Evolutionary conservation across 2,113 vertebrate species (phyloP).

Genomic region (Hemicordylus capensis): DNA sequence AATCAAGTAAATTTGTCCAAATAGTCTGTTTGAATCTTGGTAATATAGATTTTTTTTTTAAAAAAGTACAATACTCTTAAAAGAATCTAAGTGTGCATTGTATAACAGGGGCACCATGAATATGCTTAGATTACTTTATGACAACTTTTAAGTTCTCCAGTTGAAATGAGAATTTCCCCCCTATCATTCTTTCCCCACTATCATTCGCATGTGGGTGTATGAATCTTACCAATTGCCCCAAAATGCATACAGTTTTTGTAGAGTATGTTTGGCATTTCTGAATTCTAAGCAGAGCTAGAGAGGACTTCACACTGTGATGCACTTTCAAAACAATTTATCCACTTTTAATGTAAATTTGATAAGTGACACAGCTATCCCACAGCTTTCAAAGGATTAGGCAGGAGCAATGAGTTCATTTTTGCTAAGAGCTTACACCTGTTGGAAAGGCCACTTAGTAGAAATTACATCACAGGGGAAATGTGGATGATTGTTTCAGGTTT

Average conservation of each 20-base stretch:
- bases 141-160: neutral
- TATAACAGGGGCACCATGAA: neutral
- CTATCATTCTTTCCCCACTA: conserved; percentile 29
- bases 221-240: conserved; percentile 47
- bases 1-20: conserved; percentile 24
- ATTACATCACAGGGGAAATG: neutral
- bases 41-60: neutral
- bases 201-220: neutral
- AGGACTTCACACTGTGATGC: conserved; percentile 53
- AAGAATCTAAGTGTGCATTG: neutral
- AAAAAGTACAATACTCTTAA: conserved; percentile 15
- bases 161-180: neutral
- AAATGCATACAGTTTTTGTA: conserved; percentile 39
- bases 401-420: conserved; percentile 59
- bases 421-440: conserved; percentile 51
- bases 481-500: neutral
- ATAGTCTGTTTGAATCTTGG: neutral
- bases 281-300: conserved; percentile 50
- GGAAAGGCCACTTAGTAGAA: conserved; percentile 48
- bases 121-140: neutral
- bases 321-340: conserved; percentile 71
- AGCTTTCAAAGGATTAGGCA: conserved; percentile 50
- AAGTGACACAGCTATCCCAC: conserved; percentile 45
- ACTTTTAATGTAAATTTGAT: conserved; percentile 69
- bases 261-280: conserved; percentile 47